Evolutionary conservation across 30 jellyfish, hydroid and myxozoan species (phyloP).

Genomic region (Aurelia aurita complex sp. Pacific): DNA sequence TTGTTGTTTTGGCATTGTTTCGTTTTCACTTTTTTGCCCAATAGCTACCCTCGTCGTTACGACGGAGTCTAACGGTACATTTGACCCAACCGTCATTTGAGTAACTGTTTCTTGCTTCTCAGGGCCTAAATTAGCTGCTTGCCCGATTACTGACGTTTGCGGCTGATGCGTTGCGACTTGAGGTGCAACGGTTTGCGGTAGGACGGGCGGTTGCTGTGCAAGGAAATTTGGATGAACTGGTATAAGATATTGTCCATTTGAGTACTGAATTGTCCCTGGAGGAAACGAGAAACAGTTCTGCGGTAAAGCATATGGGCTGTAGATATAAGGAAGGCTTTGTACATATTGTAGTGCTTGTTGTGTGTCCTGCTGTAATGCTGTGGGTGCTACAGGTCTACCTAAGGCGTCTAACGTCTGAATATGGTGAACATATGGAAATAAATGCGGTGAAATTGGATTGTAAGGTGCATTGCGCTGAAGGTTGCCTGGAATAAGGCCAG

Average conservation of each 20-base stretch:
- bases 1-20: background rate
- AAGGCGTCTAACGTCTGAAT: constrained; percentile 35
- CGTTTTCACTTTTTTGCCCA: background rate
- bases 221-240: constrained; percentile 66
- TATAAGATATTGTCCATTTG: constrained; percentile 55
- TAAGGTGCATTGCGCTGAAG: constrained; percentile 17
- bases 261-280: constrained; percentile 64
- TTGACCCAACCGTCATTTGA: constrained; percentile 7
- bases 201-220: constrained; percentile 36
- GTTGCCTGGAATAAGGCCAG: constrained; percentile 17
- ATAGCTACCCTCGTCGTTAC: background rate
- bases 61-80: background rate
- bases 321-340: constrained; percentile 56
- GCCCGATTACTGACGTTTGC: constrained; percentile 1
- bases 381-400: constrained; percentile 34
- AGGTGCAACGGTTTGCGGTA: background rate
- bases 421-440: constrained; percentile 74
- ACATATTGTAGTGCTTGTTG: constrained; percentile 42
- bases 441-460: constrained; percentile 60
- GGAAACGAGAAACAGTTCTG: constrained; percentile 60
- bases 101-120: background rate
- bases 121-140: background rate
- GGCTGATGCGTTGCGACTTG: constrained; percentile 19
- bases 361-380: constrained; percentile 12
- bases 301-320: constrained; percentile 50